phyloP scores from a whole-genome alignment of 2,113 vertebrate genomes.

The Lepus timidus region DNA sequence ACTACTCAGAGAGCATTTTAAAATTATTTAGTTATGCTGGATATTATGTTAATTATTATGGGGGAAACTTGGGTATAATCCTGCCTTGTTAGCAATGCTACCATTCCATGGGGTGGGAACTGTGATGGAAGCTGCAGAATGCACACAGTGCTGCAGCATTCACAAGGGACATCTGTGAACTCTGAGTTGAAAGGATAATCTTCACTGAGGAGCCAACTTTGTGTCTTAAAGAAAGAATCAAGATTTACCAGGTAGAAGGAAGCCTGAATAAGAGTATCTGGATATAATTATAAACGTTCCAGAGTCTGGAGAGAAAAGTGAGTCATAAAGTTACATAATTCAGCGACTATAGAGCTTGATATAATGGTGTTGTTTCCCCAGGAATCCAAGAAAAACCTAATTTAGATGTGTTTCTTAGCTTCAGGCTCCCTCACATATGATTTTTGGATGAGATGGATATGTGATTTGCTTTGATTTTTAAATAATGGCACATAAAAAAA shows the following conservation, averaged over 20 bases:
- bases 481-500: conserved; percentile 1
- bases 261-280: neutral
- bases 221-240: neutral
- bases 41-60: neutral
- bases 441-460: neutral
- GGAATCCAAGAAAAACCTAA: neutral
- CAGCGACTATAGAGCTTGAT: neutral
- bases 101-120: neutral
- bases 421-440: neutral
- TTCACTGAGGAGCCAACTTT: neutral
- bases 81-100: neutral
- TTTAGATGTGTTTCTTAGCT: neutral
- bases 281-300: neutral
- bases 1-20: neutral
- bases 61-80: neutral
- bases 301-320: neutral
- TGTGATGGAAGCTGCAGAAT: neutral
- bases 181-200: neutral
- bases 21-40: neutral
- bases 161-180: neutral
- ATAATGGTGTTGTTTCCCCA: neutral
- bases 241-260: neutral
- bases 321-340: neutral
- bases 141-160: neutral
- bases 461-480: neutral